Conservation (phyloP, 2,888 invertebrate genomes). For the Callosobruchus maculatus region DNA sequence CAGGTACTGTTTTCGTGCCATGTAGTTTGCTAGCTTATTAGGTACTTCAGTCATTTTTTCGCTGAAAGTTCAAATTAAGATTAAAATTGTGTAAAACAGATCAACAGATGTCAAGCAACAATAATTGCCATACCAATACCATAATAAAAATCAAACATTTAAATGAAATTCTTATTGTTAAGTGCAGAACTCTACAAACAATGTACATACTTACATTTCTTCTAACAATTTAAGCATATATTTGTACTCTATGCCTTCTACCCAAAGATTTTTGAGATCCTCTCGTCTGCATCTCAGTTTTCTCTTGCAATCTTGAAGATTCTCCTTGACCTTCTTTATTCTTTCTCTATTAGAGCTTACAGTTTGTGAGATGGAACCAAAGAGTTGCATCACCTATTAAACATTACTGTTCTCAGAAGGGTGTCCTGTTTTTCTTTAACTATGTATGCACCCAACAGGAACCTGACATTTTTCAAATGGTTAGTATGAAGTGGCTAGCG, state of each 20-base stretch:
- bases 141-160: too few relatives aligned
- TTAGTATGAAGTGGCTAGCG: too few relatives aligned
- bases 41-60: constrained; percentile 74
- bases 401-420: neutral
- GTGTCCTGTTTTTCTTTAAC: neutral
- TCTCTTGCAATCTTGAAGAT: constrained; percentile 77
- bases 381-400: constrained; percentile 59
- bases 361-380: constrained; percentile 71
- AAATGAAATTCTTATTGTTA: too few relatives aligned
- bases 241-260: constrained; percentile 94
- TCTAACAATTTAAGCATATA: constrained; percentile 84
- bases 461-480: too few relatives aligned
- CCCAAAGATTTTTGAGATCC: constrained; percentile 90
- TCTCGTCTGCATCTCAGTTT: constrained; percentile 86
- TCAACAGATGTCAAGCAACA: neutral
- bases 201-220: constrained; percentile 67
- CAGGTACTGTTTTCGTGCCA: constrained; percentile 74
- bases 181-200: too few relatives aligned
- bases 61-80: constrained; percentile 44
- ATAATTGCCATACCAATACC: too few relatives aligned
- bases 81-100: neutral
- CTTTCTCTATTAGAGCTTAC: constrained; percentile 74
- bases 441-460: too few relatives aligned
- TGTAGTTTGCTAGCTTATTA: constrained; percentile 61
- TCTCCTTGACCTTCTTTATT: constrained; percentile 75